Percentiles rank a stretch among this genome's conserved stretches.
phyloP scores from a whole-genome alignment of 92 coral and sea anemone genomes.

The Muricea muricata region DNA sequence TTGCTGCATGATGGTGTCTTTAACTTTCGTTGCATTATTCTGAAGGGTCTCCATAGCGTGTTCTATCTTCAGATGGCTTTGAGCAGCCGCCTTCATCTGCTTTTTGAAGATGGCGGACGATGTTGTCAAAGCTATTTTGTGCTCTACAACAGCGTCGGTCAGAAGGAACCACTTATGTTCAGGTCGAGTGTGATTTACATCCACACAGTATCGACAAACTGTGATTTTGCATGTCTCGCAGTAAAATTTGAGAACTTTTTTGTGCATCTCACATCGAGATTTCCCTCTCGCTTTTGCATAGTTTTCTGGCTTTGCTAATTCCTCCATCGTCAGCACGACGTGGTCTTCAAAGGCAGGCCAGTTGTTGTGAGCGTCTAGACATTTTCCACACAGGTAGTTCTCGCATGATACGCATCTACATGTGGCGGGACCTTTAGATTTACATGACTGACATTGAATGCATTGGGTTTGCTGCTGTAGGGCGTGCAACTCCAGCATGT shows the following conservation, averaged over 20 bases:
- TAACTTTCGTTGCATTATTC: not conserved
- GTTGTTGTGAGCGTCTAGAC: not conserved
- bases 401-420: no score
- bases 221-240: not conserved
- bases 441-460: no score
- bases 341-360: constrained; percentile 12
- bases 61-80: not conserved
- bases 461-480: no score
- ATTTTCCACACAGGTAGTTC: not conserved
- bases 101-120: not conserved
- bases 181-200: not conserved
- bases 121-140: not conserved
- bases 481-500: no score
- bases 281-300: not conserved
- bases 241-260: not conserved
- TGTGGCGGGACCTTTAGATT: no score
- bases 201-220: not conserved
- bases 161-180: not conserved
- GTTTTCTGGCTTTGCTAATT: constrained; percentile 15
- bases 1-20: constrained; percentile 20
- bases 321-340: constrained; percentile 10
- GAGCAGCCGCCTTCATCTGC: not conserved
- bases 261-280: not conserved
- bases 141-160: not conserved
- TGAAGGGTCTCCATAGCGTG: not conserved